Evolutionary conservation across 2,113 vertebrate species (phyloP), one percentile per base, ranked within the genome.

Genomic region (Indri indri): DNA sequence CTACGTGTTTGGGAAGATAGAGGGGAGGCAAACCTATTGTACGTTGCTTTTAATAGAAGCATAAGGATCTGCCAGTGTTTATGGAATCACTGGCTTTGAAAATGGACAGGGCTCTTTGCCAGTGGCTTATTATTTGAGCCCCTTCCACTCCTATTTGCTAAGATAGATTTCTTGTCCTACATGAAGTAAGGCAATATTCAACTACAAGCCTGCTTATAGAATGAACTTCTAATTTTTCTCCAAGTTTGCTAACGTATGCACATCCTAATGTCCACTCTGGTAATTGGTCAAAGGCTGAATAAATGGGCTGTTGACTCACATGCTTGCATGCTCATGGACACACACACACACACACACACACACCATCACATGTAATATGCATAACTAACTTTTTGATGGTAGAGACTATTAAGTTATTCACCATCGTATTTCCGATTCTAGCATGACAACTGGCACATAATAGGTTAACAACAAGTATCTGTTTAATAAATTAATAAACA

Each of bases 401-500:
- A 91, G 59, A 61, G 59, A 61, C 23, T 25, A 8, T 25, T 25
- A 61, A 27, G 9, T 61, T 61, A 61, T 61, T 61, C 59, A 61
- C 30, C 65, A 88, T 32, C 37, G 17, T 79, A 42, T 71, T 30
- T 5, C 34, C 66, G 82, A 2, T 84, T 89, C 59, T 71, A 89
- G 37, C 27, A 71, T 47, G 42, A 85, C 74, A 27, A 27, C 37
- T 91, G 18, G 6, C 57, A 86, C 3, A 63, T 47, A 50, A 76
- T 25, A 65, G 27, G 1, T 37, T 85, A 81, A 57, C 54, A 88
- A 22, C 70, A 88, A 95, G 5, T 52, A 86, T 77, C 42, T 92
- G 40, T 59, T 84, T 45, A 79, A 18, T 83, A 52, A 93, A 91
- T 91, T 54, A 91, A 96, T 80, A 84, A 66, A 79, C 4, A 22